Base-by-base conservation (phyloP, 2,113 vertebrate species). In the Xiphias gladius region DNA sequence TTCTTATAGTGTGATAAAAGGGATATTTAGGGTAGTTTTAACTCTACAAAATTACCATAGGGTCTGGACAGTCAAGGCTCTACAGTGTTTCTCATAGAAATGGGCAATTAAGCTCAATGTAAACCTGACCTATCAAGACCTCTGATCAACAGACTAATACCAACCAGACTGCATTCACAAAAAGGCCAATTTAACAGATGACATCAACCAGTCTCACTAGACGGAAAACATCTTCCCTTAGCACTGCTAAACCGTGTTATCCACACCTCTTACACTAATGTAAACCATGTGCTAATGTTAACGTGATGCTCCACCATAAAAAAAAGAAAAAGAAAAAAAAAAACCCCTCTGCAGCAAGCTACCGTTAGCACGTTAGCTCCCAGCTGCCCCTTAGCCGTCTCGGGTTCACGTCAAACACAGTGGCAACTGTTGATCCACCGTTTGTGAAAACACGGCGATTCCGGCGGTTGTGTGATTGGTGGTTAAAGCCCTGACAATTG, bases 331-430 rank as follows among this genome's bases (percentile, higher is more conserved):
- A 35, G 6, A 3, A 22, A 22, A 22, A 52, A 52, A n/a, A 22
- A 20, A 13, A n/a, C n/a, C 2, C 4, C 19, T 80, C 76, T 79
- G 63, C 71, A 76, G 55, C 58, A 41, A 24, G 79, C 89, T 85
- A 88, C n/a, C 80, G 74, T 86, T 92, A 94, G 85, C 89, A 69
- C 81, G 79, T 66, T 91, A 92, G 73, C 84, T 20, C 12, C 7
- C 22, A 69, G 62, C 76, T 83, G 71, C 64, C 6, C 64, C 24
- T 58, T 70, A 73, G 57, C 78, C 52, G 68, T 7, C 39, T 46
- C 46, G 4, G 55, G 5, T 48, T 57, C 28, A 24, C 2, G 67
- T 9, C n/a, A 61, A 74, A 43, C 22, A 59, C 59, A 35, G 20
- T 22, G 12, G 10, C 26, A 26, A 13, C 57, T 11, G n/a, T 14